Evolutionary conservation across 2,113 vertebrate genomes (phyloP), one percentile per base, ranked within the genome.

Genomic region (Urocitellus parryii): DNA sequence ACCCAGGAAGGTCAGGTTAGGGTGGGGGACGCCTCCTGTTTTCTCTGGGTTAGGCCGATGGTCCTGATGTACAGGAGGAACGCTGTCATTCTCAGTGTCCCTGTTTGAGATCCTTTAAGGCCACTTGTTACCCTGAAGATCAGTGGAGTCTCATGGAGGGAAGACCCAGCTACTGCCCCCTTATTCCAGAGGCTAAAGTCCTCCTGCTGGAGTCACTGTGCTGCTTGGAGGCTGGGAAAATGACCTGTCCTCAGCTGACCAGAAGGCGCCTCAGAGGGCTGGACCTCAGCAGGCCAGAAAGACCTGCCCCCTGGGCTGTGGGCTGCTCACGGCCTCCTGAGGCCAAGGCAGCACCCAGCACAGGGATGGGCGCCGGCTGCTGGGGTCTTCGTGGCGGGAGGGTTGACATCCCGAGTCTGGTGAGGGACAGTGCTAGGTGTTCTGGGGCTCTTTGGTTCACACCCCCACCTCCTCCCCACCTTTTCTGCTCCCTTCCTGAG

Each of bases 401-500:
- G 45, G 45, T 39, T 51, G 32, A 34, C 9, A 34, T 63, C 32
- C 63, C 32, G 67, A 10, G 82, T 68, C 1, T 29, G 14, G 1
- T 8, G 45, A 73, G 37, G 14, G 74, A 63, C 10, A 24, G 61
- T 25, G 17, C 7, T 29, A 68, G 72, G 12, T 32, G 6, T 67
- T 20, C 53, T 63, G 56, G 61, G 70, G 72, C 16, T 32, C 53
- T 27, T 27, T 27, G 17, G 24, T 17, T 2, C 25, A 48, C 37
- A 42, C 27, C 70, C 39, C 78, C 70, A 74, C 56, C 25, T 27
- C 51, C 63, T 37, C 84, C 89, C 91, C 24, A 29, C 93, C 88
- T 90, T 89, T 96, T 93, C 78, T 94, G 98, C 92, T 96, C 56
- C 81, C 76, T 72, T 70, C 56, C 90, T 87, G 82, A 95, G 58